A percentile compares a stretch with the other conserved stretches of the same genome.
These are phyloP conservation scores for Alligator sinensis DNA, from an alignment of 2,113 vertebrate species.

Conservation along the genomic window DNA sequence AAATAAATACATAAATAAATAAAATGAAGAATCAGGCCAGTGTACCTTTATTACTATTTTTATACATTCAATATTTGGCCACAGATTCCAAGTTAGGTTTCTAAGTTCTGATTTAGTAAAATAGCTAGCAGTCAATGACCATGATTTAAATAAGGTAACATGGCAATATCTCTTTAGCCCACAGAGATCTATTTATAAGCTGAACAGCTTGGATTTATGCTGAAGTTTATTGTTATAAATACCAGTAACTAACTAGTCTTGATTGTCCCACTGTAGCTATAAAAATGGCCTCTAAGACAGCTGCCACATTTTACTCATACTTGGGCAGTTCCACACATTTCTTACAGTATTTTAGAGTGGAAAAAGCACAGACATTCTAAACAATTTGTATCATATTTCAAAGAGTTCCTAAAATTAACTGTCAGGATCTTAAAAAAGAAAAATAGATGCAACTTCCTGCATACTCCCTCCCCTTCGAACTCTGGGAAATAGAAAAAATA, in stretches of 20 bases:
- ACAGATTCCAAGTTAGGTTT: not conserved
- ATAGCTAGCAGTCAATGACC: not conserved
- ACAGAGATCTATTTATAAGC: not conserved
- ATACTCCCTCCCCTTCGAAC: not conserved
- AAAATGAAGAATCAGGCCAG: not conserved
- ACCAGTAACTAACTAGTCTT: not conserved
- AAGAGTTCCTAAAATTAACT: not conserved
- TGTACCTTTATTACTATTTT: not conserved
- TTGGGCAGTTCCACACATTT: not conserved
- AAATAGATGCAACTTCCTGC: not conserved
- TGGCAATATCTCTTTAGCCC: not conserved
- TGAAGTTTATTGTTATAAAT: conserved; percentile 18
- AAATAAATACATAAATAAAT: not conserved
- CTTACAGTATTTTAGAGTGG: not conserved
- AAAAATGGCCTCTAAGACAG: not conserved
- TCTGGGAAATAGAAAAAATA: not conserved
- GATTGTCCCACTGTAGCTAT: not conserved
- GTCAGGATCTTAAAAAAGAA: not conserved
- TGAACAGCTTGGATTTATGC: not conserved
- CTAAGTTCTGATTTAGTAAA: conserved; percentile 11
- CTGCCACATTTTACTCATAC: not conserved
- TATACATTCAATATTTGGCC: not conserved
- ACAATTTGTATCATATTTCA: not conserved
- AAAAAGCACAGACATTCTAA: not conserved
- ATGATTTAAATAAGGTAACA: not conserved